Evolutionary conservation across 1,140 invertebrate genomes (phyloP).

Genomic region (Panagrolaimus sp.): DNA sequence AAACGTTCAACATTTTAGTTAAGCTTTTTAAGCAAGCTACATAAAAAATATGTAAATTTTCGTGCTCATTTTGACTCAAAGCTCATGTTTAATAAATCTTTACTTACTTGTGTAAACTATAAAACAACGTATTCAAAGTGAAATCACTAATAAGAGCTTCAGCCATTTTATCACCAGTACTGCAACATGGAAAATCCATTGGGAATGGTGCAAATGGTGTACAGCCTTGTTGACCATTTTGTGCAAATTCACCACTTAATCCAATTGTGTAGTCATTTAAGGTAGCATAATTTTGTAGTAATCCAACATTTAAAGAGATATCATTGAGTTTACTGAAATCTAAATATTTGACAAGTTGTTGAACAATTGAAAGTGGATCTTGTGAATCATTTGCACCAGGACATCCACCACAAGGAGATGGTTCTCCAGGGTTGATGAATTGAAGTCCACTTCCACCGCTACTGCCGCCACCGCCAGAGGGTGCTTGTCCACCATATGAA

Average conservation of each 20-base stretch:
- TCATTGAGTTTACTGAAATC: constrained; percentile 46
- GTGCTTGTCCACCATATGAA: too few relatives aligned
- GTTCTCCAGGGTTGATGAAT: background rate
- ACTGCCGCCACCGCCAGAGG: too few relatives aligned
- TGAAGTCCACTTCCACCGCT: background rate
- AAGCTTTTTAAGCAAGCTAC: too few relatives aligned
- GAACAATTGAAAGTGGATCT: constrained; percentile 16
- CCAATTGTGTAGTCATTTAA: constrained; percentile 55
- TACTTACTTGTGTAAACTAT: constrained; percentile 39
- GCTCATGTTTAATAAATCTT: too few relatives aligned
- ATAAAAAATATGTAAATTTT: too few relatives aligned
- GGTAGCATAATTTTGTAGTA: constrained; percentile 54
- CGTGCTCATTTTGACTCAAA: too few relatives aligned
- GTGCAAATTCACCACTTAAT: constrained; percentile 51
- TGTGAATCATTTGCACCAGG: constrained; percentile 21
- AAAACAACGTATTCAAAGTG: constrained; percentile 56
- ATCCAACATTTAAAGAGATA: constrained; percentile 47
- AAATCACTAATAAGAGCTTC: constrained; percentile 53
- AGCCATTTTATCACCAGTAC: constrained; percentile 51
- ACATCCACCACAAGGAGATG: constrained; percentile 35
- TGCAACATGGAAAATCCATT: constrained; percentile 48
- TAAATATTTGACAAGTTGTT: constrained; percentile 7
- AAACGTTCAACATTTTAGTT: too few relatives aligned
- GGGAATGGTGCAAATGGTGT: constrained; percentile 57
- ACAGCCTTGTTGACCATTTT: constrained; percentile 32